Percentiles rank a stretch among this genome's conserved stretches.
Conservation (phyloP, 2,888 invertebrate species). For the Troilus luridus region DNA sequence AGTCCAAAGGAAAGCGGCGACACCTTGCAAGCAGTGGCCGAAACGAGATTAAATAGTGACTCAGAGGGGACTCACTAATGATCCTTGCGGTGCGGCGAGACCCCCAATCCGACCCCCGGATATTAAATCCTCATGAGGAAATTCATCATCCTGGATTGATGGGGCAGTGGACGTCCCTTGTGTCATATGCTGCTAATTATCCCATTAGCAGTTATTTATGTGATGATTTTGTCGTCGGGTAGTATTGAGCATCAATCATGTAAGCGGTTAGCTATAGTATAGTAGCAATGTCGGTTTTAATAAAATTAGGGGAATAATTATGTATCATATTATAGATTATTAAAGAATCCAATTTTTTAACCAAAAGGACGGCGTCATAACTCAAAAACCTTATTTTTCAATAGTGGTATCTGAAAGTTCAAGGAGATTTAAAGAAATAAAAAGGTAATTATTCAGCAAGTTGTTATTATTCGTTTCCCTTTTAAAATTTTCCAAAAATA, state of each 20-base stretch:
- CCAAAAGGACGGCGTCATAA: no score
- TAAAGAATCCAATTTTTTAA: no score
- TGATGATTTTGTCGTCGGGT: slow-evolving; percentile 9
- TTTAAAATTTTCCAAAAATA: no score
- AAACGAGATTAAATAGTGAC: slow-evolving; percentile 56
- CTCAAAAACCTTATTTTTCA: no score
- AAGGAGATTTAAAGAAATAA: no score
- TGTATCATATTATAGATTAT: not conserved
- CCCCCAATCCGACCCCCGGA: slow-evolving; percentile 52
- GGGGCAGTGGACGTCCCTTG: slow-evolving; percentile 38
- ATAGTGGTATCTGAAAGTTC: no score
- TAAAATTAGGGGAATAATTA: not conserved
- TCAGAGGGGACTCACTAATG: slow-evolving; percentile 42
- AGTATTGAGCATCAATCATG: not conserved
- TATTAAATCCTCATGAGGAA: slow-evolving; percentile 56
- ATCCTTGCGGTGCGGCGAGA: slow-evolving; percentile 18
- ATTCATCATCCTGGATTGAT: slow-evolving; percentile 55
- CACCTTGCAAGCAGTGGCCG: not conserved
- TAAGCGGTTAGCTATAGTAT: not conserved
- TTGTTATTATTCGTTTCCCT: no score
- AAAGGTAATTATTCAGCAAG: no score
- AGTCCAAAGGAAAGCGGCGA: not conserved
- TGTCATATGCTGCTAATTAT: slow-evolving; percentile 48
- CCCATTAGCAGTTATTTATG: slow-evolving; percentile 47
- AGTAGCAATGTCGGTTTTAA: not conserved